Evolutionary conservation across 2,113 vertebrate genomes (phyloP).

Genomic region (Hyperopisus bebe): DNA sequence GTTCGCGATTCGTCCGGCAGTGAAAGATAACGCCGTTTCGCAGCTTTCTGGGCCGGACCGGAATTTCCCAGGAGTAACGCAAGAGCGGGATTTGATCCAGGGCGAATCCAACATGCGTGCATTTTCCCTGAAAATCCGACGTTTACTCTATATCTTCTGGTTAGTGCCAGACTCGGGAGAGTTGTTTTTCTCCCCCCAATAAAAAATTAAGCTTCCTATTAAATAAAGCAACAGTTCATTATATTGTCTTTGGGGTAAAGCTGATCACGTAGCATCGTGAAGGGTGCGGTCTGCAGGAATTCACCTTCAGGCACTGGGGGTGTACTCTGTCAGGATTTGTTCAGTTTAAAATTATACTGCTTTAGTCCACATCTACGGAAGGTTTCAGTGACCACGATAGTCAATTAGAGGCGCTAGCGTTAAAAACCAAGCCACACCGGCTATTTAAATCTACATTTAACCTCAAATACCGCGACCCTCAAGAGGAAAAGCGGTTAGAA

Average conservation of each 20-base stretch:
- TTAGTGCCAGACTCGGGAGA: not conserved
- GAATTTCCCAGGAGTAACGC: not conserved
- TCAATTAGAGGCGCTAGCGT: not conserved
- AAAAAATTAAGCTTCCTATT: not conserved
- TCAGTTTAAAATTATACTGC: not conserved
- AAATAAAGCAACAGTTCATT: not conserved
- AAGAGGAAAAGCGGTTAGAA: not conserved
- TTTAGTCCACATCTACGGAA: not conserved
- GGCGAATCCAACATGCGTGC: not conserved
- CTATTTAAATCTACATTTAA: not conserved
- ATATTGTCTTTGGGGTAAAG: not conserved
- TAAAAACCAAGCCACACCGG: not conserved
- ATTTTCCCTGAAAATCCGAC: not conserved
- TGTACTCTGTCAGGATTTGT: not conserved
- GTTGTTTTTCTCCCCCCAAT: not conserved
- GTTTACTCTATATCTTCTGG: not conserved
- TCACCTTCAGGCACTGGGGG: not conserved
- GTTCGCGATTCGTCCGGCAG: not conserved
- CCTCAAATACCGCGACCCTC: not conserved
- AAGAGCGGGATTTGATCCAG: not conserved
- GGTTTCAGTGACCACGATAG: not conserved
- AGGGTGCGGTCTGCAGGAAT: constrained; percentile 29
- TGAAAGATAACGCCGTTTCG: not conserved
- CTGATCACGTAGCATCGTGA: not conserved
- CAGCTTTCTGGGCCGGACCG: not conserved